phyloP scores from a whole-genome alignment of 2,113 vertebrate genomes.

The Scolopax mira region DNA sequence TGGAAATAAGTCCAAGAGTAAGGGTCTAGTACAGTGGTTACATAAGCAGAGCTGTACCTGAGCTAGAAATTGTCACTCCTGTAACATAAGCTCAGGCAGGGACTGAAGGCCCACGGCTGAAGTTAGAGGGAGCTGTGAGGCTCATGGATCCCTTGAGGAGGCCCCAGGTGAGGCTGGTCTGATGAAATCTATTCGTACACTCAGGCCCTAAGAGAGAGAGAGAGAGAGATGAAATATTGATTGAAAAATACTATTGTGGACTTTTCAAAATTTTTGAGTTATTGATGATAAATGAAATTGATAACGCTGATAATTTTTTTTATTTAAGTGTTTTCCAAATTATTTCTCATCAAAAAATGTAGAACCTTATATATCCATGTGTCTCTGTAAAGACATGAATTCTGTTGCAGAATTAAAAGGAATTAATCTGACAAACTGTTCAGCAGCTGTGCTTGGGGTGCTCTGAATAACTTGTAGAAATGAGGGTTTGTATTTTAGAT shows the following conservation, averaged over 20 bases:
- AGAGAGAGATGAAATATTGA: background rate
- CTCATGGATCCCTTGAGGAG: background rate
- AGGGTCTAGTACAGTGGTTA: background rate
- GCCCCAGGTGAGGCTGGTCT: background rate
- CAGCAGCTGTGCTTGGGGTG: background rate
- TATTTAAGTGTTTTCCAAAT: background rate
- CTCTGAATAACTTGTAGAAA: background rate
- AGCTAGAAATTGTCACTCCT: background rate
- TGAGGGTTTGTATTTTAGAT: background rate
- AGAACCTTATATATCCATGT: background rate
- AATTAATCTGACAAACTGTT: background rate
- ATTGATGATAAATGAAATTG: background rate
- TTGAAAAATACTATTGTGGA: background rate
- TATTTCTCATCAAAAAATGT: background rate
- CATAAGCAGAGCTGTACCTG: background rate
- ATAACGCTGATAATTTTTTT: background rate
- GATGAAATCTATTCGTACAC: background rate
- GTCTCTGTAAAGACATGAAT: background rate
- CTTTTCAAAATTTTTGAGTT: background rate
- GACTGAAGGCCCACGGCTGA: background rate
- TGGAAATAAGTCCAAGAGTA: too few relatives aligned
- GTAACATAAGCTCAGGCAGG: background rate
- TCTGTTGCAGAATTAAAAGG: background rate
- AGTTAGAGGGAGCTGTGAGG: background rate
- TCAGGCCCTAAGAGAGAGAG: background rate